Base-by-base conservation (phyloP, 2,113 vertebrate genomes). In the Euleptes europaea region DNA sequence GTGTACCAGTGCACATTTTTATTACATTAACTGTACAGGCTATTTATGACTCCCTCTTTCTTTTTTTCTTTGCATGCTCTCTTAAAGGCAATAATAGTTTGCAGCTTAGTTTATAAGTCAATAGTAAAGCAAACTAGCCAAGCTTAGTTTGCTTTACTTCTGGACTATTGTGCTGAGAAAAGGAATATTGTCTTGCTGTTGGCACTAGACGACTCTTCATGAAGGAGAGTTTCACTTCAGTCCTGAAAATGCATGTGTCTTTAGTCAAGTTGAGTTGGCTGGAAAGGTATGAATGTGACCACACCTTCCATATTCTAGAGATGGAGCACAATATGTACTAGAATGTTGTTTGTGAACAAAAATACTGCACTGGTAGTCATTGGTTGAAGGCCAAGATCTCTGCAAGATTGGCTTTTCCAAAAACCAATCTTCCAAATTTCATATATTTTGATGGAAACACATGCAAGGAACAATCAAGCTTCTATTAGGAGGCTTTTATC, bases 401-500 rank as follows among this genome's bases (percentile, higher is more conserved):
- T 31, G 82, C 23, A 49, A 38, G 31, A 31, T 23, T 66, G 19
- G 3, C 13, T 14, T 60, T 17, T 31, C 17, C 23, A 54, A 23
- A 54, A n/a, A 11, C 5, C 5, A 9, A 77, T 84, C 51, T 5
- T 28, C 44, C 42, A 28, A 57, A n/a, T 84, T 78, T 26, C 33
- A 42, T 69, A 69, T 40, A 78, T 70, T 69, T 47, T 42, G 44
- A 69, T 40, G 21, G 73, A 17, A 77, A 38, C 67, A 57, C 26
- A 31, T 14, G 26, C 28, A 69, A 69, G 44, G 63, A 10, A 38
- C 28, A 77, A 13, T 40, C n/a, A 71, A 54, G 33, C 47, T 84
- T 54, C 72, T 54, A 14, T 49, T 77, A 80, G 74, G 63, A 86
- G 21, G 31, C 33, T 90, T 90, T 88, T 72, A 1, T 49, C 35